Percentiles rank a stretch among this genome's conserved stretches.
phyloP scores from a whole-genome alignment of 2,113 vertebrate genomes.

The Clinocottus analis region DNA sequence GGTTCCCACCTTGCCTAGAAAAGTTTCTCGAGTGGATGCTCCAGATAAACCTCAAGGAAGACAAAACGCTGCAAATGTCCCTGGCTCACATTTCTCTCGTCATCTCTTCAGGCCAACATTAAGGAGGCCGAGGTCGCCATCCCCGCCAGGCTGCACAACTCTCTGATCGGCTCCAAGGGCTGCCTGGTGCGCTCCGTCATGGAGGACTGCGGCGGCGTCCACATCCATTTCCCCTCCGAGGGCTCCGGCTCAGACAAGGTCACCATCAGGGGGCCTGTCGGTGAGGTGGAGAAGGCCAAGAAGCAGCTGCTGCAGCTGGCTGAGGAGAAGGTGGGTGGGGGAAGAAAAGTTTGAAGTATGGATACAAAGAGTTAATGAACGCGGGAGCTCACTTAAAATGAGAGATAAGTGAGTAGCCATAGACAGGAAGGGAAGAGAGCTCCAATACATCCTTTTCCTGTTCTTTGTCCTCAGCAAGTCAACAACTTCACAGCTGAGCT shows the following conservation, averaged over 20 bases:
- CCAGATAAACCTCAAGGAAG: too few relatives aligned
- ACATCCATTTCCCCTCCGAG: slow-evolving; percentile 86
- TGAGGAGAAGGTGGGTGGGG: slow-evolving; percentile 83
- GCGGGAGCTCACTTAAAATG: background rate
- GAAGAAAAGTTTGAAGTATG: too few relatives aligned
- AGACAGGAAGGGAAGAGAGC: background rate
- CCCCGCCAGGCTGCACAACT: slow-evolving; percentile 87
- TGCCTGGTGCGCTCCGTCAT: slow-evolving; percentile 87
- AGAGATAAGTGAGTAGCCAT: background rate
- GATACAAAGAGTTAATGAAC: background rate
- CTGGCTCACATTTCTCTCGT: background rate
- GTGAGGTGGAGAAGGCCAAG: slow-evolving; percentile 85
- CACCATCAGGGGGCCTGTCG: slow-evolving; percentile 82
- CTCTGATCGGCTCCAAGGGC: slow-evolving; percentile 87
- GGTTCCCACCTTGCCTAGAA: too few relatives aligned
- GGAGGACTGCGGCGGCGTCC: slow-evolving; percentile 88
- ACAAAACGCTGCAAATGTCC: too few relatives aligned
- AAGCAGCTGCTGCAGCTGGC: slow-evolving; percentile 85
- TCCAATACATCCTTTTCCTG: background rate
- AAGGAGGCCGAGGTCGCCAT: slow-evolving; percentile 86
- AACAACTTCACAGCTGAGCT: slow-evolving; percentile 84
- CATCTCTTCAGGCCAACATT: slow-evolving; percentile 81
- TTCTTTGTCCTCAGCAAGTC: slow-evolving; percentile 79
- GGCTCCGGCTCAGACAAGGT: slow-evolving; percentile 85
- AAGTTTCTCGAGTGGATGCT: too few relatives aligned